phyloP scores from a whole-genome alignment of 2,113 vertebrate genomes.

The Xiphophorus maculatus region DNA sequence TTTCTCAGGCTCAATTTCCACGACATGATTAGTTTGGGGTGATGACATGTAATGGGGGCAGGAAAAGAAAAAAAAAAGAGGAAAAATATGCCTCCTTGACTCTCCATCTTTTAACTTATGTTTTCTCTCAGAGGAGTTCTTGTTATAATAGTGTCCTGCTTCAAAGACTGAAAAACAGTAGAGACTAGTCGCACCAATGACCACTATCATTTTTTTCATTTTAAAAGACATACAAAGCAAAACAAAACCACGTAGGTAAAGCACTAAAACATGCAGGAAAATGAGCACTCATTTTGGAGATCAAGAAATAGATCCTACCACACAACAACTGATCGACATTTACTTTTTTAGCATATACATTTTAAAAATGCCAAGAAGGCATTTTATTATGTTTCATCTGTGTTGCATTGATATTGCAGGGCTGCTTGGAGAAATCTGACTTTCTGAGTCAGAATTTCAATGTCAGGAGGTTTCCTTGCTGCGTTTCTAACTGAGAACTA shows the following conservation, averaged over 20 bases:
- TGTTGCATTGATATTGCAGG: no score
- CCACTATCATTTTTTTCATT: constrained; percentile 37
- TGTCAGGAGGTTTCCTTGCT: neutral
- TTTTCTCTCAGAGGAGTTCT: constrained; percentile 42
- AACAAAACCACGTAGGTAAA: neutral
- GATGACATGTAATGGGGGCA: constrained; percentile 73
- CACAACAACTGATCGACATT: constrained; percentile 48
- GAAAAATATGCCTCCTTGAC: constrained; percentile 35
- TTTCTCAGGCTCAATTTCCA: constrained; percentile 74
- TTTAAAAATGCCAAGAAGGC: no score
- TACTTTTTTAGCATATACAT: constrained; percentile 44
- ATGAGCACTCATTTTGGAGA: no score
- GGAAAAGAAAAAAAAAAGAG: constrained; percentile 39
- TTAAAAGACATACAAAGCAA: constrained; percentile 1
- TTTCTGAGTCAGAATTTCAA: neutral
- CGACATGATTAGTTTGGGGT: constrained; percentile 77
- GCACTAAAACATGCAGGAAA: no score
- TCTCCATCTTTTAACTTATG: constrained; percentile 6
- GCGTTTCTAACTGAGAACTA: neutral
- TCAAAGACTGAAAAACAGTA: constrained; percentile 44
- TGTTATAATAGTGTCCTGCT: constrained; percentile 50
- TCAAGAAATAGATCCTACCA: neutral
- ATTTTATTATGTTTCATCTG: no score
- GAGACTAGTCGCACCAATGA: constrained; percentile 32
- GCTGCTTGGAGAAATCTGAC: neutral